A percentile compares a stretch with the other conserved stretches of the same genome.
These are phyloP conservation scores for Erebia aethiops DNA, from an alignment of 2,888 invertebrate species.

Conservation along the genomic window DNA sequence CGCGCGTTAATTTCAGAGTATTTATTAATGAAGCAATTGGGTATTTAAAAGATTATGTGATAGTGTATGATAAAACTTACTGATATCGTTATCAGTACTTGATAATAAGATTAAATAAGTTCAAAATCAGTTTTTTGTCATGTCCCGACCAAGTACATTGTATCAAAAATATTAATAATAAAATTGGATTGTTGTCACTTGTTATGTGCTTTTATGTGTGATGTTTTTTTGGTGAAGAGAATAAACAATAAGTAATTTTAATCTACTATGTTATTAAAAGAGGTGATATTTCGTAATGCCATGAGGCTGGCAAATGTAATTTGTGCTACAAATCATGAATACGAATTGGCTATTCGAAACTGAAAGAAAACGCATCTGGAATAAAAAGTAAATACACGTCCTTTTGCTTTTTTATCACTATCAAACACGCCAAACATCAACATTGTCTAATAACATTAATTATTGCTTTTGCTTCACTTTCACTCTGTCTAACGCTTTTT, in stretches of 20 bases:
- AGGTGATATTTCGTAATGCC: slow-evolving; percentile 59
- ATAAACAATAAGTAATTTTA: slow-evolving; percentile 7
- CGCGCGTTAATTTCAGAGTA: background rate
- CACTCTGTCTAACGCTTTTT: slow-evolving; percentile 66
- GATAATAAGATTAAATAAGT: slow-evolving; percentile 20
- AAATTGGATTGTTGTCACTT: background rate
- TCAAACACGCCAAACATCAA: slow-evolving; percentile 44
- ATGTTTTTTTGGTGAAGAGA: background rate
- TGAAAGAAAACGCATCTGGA: slow-evolving; percentile 61
- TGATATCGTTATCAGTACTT: slow-evolving; percentile 16
- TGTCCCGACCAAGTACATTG: background rate
- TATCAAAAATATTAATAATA: background rate
- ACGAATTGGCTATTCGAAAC: slow-evolving; percentile 60
- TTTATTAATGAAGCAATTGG: background rate
- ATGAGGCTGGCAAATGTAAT: slow-evolving; percentile 51
- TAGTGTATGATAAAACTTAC: slow-evolving; percentile 16
- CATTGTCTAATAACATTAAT: slow-evolving; percentile 62
- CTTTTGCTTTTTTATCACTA: slow-evolving; percentile 32
- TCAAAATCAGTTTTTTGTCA: slow-evolving; percentile 6
- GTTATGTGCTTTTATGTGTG: background rate
- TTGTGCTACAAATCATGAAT: slow-evolving; percentile 63
- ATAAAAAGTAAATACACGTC: slow-evolving; percentile 59
- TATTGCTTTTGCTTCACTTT: slow-evolving; percentile 70
- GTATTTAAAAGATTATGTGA: slow-evolving; percentile 21
- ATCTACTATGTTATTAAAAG: slow-evolving; percentile 45